Evolutionary conservation across 2,797 vertebrate genomes (phyloP), one percentile per base, ranked within the genome.

Genomic region (Loriculus beryllinus): DNA sequence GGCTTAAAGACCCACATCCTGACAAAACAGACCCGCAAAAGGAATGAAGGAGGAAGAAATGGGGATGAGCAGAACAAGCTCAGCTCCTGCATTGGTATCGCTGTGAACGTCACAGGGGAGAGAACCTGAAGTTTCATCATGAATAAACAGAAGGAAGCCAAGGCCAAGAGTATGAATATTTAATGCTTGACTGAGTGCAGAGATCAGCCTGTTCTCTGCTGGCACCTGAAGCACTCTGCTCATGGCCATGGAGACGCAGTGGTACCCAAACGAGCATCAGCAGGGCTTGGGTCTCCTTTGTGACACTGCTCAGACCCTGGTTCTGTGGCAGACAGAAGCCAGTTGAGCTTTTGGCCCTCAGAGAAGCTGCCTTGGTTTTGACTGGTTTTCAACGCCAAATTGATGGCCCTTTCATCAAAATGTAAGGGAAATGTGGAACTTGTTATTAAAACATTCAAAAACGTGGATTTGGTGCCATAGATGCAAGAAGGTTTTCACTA

Each of bases 71-170:
- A 65, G 57, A 62, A 79, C 4, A 6, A 82, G 70, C 70, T 71
- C 54, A 68, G 74, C 77, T 71, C 13, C 65, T 28, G 74, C 19
- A 1, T 0, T 1, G 0, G 92, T 83, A 40, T 48, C 2, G 0
- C 70, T 78, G 63, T 6, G 9, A 29, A 62, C 0, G 0, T 51
- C 88, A 60, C 0, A 0, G 18, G 84, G 90, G 87, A 70, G 88
- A 79, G 88, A 4, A 21, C 69, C 69, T 12, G 13, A 60, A 77
- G 59, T 22, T 67, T 56, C 16, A 11, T 26, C 40, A 92, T 86
- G 88, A 84, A 91, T 69, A 95, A 96, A 90, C 54, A 91, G 33
- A 21, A 40, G 33, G 90, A 8, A 12, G 45, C 72, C 62, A 57
- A 90, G 91, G 91, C 48, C 69, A 64, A 67, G 82, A 0, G 54